phyloP scores from a whole-genome alignment of 2,113 vertebrate species.

The Atherinomorus stipes region DNA sequence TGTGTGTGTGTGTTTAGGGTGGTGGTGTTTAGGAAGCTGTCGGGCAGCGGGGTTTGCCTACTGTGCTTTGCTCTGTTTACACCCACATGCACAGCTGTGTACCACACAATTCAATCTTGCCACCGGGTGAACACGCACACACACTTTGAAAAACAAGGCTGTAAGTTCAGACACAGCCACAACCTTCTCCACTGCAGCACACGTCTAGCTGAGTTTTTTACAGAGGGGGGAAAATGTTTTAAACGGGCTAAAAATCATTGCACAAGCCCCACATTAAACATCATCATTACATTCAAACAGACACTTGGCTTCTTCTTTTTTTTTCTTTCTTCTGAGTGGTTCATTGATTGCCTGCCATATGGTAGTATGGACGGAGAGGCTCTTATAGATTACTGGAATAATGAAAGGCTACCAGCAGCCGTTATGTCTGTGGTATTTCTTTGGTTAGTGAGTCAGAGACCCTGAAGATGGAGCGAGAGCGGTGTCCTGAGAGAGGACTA shows the following conservation, averaged over 20 bases:
- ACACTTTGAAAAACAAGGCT: constrained; percentile 14
- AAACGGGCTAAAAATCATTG: constrained; percentile 36
- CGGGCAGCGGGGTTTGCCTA: constrained; percentile 73
- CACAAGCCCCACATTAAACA: constrained; percentile 20
- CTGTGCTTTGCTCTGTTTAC: constrained; percentile 57
- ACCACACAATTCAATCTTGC: constrained; percentile 67
- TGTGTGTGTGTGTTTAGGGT: constrained; percentile 29
- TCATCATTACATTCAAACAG: constrained; percentile 44
- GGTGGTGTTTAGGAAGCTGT: constrained; percentile 65
- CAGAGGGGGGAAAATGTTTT: constrained; percentile 14
- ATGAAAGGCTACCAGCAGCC: constrained; percentile 63
- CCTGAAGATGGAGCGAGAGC: constrained; percentile 66
- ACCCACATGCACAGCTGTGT: constrained; percentile 77
- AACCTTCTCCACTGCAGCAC: constrained; percentile 25
- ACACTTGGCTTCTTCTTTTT: constrained; percentile 32
- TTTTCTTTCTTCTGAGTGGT: constrained; percentile 40
- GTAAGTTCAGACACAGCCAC: constrained; percentile 18
- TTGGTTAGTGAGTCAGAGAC: constrained; percentile 69
- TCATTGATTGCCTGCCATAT: constrained; percentile 67
- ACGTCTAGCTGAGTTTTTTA: constrained; percentile 30
- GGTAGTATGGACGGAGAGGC: constrained; percentile 49
- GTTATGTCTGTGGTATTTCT: constrained; percentile 51
- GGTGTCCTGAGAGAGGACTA: constrained; percentile 70
- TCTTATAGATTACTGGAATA: constrained; percentile 69
- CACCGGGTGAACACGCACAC: constrained; percentile 59